Evolutionary conservation across 2,113 vertebrate species (phyloP).

Genomic region (Notechis scutatus): DNA sequence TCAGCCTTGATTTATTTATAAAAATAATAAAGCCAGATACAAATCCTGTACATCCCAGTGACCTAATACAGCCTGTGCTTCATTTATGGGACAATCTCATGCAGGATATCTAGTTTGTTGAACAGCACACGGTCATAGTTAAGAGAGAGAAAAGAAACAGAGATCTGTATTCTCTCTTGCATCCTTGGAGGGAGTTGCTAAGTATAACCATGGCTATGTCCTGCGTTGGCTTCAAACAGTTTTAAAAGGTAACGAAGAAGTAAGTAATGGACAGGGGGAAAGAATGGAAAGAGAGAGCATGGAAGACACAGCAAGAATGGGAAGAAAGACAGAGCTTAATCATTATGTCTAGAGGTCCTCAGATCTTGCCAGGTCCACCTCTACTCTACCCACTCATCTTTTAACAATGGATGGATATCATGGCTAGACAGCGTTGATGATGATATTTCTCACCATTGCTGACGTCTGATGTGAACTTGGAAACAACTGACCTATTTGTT

Average conservation of each 20-base stretch:
- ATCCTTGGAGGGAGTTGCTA: neutral
- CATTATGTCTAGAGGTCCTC: neutral
- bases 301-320: neutral
- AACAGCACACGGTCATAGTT: neutral
- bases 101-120: neutral
- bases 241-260: neutral
- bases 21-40: too few species aligned
- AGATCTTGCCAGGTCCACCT: neutral
- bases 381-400: neutral
- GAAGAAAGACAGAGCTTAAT: neutral
- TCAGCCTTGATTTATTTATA: too few species aligned
- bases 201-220: neutral
- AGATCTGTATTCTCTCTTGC: neutral
- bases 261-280: neutral
- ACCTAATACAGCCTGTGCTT: neutral
- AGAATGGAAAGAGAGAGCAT: neutral
- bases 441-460: neutral
- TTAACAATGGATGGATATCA: neutral
- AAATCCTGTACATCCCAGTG: neutral
- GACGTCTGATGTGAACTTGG: neutral
- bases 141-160: neutral
- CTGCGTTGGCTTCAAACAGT: neutral
- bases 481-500: neutral
- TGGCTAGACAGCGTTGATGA: neutral
- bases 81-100: neutral